Evolutionary conservation across 1,140 invertebrate species (phyloP).

Genomic region (Melipona quadrifasciata): DNA sequence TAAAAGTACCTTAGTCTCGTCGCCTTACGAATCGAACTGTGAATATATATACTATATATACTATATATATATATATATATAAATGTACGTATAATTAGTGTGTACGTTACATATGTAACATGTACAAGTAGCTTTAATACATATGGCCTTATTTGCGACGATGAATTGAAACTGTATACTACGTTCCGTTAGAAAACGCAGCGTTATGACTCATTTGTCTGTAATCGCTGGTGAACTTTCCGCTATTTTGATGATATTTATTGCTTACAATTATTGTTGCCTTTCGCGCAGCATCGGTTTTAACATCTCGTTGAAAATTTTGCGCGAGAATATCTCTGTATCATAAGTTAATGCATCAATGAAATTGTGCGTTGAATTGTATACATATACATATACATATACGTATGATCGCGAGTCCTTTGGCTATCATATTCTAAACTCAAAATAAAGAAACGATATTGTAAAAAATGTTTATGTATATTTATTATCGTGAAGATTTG

Average conservation of each 20-base stretch:
- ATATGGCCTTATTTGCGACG: slow-evolving; percentile 53
- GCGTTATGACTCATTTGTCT: slow-evolving; percentile 44
- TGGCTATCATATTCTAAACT: not conserved
- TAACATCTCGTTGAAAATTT: not conserved
- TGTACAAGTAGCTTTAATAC: slow-evolving; percentile 42
- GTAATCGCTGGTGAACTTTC: slow-evolving; percentile 14
- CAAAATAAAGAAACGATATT: not conserved
- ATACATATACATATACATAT: not conserved
- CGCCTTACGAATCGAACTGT: slow-evolving; percentile 26
- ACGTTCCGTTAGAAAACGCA: slow-evolving; percentile 25
- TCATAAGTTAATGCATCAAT: not conserved
- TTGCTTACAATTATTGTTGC: not conserved
- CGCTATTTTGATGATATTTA: slow-evolving; percentile 13
- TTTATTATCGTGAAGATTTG: not conserved
- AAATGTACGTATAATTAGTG: slow-evolving; percentile 36
- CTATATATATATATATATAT: slow-evolving; percentile 18
- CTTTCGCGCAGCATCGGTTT: not conserved
- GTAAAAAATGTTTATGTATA: not conserved
- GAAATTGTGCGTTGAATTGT: not conserved
- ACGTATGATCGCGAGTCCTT: not conserved
- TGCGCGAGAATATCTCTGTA: not conserved
- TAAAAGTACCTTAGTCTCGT: slow-evolving; percentile 25
- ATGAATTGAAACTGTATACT: slow-evolving; percentile 49
- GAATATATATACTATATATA: slow-evolving; percentile 17
- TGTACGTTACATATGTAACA: slow-evolving; percentile 8